These are phyloP conservation scores for Erebia palarica DNA, from an alignment of 2,888 invertebrate genomes.

Conservation along the genomic window DNA sequence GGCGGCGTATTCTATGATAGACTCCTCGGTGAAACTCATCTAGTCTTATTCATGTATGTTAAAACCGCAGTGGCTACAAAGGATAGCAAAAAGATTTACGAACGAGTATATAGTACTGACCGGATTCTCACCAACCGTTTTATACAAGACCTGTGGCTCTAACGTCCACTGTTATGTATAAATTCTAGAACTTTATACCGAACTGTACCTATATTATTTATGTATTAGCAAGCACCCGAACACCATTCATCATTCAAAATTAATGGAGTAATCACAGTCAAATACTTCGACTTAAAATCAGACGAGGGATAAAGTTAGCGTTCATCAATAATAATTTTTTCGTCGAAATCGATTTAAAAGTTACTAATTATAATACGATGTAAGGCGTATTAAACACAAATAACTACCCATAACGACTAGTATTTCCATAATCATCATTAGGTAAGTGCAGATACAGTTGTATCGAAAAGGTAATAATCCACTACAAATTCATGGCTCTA, in stretches of 20 bases:
- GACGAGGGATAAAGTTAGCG: not conserved
- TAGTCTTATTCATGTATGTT: slow-evolving; percentile 40
- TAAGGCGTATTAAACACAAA: too few relatives aligned
- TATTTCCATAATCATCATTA: too few relatives aligned
- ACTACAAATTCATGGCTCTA: not conserved
- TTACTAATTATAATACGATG: too few relatives aligned
- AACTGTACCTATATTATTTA: not conserved
- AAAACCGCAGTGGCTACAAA: slow-evolving; percentile 28
- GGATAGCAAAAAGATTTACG: slow-evolving; percentile 28
- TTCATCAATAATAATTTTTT: too few relatives aligned
- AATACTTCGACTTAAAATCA: not conserved
- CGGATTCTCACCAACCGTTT: slow-evolving; percentile 6
- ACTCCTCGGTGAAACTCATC: slow-evolving; percentile 52
- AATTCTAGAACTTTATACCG: not conserved
- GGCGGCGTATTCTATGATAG: slow-evolving; percentile 44
- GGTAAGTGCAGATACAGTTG: not conserved
- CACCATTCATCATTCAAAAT: not conserved
- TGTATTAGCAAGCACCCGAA: not conserved
- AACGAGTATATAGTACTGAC: slow-evolving; percentile 9
- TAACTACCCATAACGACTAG: too few relatives aligned
- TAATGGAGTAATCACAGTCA: not conserved
- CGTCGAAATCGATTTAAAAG: too few relatives aligned
- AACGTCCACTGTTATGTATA: not conserved
- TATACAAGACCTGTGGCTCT: slow-evolving; percentile 6
- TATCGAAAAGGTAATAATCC: not conserved